A percentile compares a stretch with the other conserved stretches of the same genome.
Evolutionary conservation across 2,888 invertebrate genomes (phyloP).

Genomic region (Hypena proboscidalis): DNA sequence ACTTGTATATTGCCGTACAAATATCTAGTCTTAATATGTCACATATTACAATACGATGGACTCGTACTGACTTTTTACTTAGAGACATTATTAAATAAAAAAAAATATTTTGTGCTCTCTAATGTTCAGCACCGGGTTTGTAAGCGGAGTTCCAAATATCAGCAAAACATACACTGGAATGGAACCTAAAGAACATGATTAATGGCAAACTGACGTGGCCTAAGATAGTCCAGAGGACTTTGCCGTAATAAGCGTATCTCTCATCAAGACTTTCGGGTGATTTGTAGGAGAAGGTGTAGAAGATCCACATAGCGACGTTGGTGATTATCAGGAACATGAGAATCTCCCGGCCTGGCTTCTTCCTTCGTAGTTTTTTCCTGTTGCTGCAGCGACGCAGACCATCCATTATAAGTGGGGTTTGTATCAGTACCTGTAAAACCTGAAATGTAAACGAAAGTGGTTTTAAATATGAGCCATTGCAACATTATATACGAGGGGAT

Average conservation of each 20-base stretch:
- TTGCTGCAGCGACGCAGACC: conserved; percentile 91
- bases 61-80: too few relatives aligned
- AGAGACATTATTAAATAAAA: too few relatives aligned
- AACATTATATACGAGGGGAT: too few relatives aligned
- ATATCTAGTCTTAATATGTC: too few relatives aligned
- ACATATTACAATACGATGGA: too few relatives aligned
- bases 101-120: not conserved
- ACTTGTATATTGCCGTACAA: too few relatives aligned
- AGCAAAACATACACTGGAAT: conserved; percentile 91
- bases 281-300: conserved; percentile 88
- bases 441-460: conserved; percentile 51
- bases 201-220: conserved; percentile 90
- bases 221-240: conserved; percentile 89
- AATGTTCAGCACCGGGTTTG: conserved; percentile 83
- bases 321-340: conserved; percentile 91
- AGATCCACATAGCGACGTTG: conserved; percentile 92
- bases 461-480: too few relatives aligned
- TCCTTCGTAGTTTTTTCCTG: conserved; percentile 84
- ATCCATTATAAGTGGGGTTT: conserved; percentile 90
- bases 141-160: conserved; percentile 93
- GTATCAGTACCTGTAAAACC: conserved; percentile 90
- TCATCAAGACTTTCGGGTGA: conserved; percentile 79
- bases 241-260: conserved; percentile 89
- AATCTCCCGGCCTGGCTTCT: conserved; percentile 90
- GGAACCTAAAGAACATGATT: conserved; percentile 92